Conservation (phyloP, 2,888 invertebrate genomes). For the Cerastoderma edule region DNA sequence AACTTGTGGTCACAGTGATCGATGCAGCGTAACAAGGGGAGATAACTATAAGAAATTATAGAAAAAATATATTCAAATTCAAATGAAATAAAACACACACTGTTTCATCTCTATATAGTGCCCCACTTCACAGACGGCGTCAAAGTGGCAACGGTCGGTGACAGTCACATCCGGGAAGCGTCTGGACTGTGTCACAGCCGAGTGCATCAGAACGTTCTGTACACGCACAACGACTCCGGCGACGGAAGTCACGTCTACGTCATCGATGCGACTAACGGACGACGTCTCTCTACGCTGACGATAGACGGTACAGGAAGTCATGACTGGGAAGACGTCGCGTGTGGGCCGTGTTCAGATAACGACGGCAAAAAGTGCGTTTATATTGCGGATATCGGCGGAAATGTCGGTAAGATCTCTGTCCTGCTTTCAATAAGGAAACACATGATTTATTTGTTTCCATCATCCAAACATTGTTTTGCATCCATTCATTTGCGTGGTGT, state of each 20-base stretch:
- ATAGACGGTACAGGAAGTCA: conserved; percentile 45
- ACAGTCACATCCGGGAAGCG: conserved; percentile 45
- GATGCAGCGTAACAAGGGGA: no score
- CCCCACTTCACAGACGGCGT: conserved; percentile 30
- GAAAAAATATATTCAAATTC: no score
- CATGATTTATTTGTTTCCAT: no score
- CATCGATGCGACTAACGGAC: conserved; percentile 38
- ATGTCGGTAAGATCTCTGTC: conserved; percentile 26
- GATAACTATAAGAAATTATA: no score
- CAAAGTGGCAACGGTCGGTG: conserved; percentile 22
- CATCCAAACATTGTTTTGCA: no score
- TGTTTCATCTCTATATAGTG: no score
- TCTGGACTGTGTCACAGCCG: conserved; percentile 62
- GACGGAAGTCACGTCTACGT: conserved; percentile 39
- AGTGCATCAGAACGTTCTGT: conserved; percentile 51
- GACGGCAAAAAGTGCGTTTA: conserved; percentile 38
- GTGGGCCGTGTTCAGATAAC: conserved; percentile 51
- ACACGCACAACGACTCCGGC: conserved; percentile 63
- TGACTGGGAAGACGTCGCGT: conserved; percentile 68
- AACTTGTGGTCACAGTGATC: no score
- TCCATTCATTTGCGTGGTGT: no score
- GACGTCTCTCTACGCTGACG: conserved; percentile 33
- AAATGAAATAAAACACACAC: no score
- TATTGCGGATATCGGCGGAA: conserved; percentile 59
- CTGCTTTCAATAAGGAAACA: no score